Evolutionary conservation across 2,113 vertebrate genomes (phyloP).

Genomic region (Myrmecophaga tridactyla): DNA sequence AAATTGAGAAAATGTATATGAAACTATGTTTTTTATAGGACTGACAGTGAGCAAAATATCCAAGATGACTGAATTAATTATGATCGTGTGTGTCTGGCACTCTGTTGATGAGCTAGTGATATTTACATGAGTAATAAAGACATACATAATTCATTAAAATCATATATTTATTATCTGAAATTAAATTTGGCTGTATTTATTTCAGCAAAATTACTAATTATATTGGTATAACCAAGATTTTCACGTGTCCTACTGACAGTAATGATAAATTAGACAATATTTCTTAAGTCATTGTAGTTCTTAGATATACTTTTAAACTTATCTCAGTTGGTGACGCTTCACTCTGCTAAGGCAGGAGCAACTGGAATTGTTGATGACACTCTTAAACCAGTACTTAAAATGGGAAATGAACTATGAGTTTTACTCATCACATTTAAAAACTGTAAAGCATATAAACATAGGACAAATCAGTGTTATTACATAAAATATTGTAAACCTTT

Average conservation of each 20-base stretch:
- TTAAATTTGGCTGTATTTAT: conserved; percentile 51
- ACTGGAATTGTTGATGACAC: conserved; percentile 5
- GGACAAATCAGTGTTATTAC: not conserved
- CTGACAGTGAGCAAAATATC: conserved; percentile 47
- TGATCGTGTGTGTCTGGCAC: conserved; percentile 24
- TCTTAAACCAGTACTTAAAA: conserved; percentile 21
- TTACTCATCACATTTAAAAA: conserved; percentile 5
- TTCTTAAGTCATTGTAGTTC: not conserved
- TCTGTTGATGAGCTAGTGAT: conserved; percentile 34
- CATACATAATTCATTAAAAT: conserved; percentile 55
- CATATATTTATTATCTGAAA: conserved; percentile 55
- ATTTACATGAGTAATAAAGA: conserved; percentile 40
- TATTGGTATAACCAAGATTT: conserved; percentile 36
- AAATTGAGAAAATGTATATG: conserved; percentile 48
- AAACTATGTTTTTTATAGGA: conserved; percentile 45
- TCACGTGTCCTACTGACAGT: not conserved
- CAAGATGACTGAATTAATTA: conserved; percentile 54
- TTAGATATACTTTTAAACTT: not conserved
- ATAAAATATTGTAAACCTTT: conserved; percentile 31
- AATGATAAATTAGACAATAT: conserved; percentile 31
- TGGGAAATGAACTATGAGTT: not conserved
- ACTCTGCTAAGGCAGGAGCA: not conserved
- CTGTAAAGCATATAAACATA: not conserved
- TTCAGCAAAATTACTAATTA: conserved; percentile 33
- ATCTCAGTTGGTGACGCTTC: conserved; percentile 38